A percentile compares a stretch with the other conserved stretches of the same genome.
Evolutionary conservation across 2,797 vertebrate species (phyloP).

Genomic region (Sebastes taczanowskii): DNA sequence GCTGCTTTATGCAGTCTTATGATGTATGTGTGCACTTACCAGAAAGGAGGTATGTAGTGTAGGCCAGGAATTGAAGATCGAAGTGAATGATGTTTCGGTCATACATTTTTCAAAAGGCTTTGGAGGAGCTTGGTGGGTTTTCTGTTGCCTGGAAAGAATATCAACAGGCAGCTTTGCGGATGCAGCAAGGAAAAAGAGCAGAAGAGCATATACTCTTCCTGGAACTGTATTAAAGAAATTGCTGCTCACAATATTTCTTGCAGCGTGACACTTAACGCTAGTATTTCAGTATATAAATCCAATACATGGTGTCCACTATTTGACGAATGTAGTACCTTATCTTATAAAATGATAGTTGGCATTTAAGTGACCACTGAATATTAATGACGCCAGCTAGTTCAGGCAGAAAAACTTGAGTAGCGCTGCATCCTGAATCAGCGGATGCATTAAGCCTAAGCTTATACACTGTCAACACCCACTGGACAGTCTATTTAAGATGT

Average conservation of each 20-base stretch:
- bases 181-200: neutral
- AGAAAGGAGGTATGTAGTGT: slow-evolving; percentile 59
- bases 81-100: slow-evolving; percentile 72
- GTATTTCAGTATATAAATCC: neutral
- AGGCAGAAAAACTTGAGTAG: slow-evolving; percentile 10
- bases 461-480: neutral
- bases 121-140: slow-evolving; percentile 50
- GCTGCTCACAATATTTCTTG: neutral
- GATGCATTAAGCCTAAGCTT: slow-evolving; percentile 12
- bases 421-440: slow-evolving; percentile 18
- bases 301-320: neutral
- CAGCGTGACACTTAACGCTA: neutral
- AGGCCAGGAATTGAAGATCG: slow-evolving; percentile 59
- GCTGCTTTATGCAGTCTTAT: slow-evolving; percentile 61
- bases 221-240: neutral
- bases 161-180: slow-evolving; percentile 43
- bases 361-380: slow-evolving; percentile 37
- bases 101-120: slow-evolving; percentile 74
- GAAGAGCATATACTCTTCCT: neutral
- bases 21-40: slow-evolving; percentile 77
- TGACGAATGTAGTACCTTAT: neutral
- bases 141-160: slow-evolving; percentile 58
- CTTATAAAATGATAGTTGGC: slow-evolving; percentile 1
- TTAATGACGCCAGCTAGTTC: slow-evolving; percentile 10
- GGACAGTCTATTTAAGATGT: neutral